Evolutionary conservation across 2,888 invertebrate genomes (phyloP).

Genomic region (Sinelater perroti): DNA sequence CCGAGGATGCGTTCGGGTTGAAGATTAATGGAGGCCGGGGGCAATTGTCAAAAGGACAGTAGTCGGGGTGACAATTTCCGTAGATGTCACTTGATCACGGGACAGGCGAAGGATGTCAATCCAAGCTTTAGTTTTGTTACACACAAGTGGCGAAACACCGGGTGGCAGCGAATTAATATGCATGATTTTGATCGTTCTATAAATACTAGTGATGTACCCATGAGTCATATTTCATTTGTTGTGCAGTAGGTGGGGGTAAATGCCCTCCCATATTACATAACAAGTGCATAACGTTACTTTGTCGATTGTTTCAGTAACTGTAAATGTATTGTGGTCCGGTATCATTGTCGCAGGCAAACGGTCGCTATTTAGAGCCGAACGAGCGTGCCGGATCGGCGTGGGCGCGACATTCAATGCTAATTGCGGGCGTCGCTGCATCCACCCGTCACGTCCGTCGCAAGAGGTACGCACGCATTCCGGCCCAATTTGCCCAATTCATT

Average conservation of each 20-base stretch:
- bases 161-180: conserved; percentile 9
- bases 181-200: conserved; percentile 36
- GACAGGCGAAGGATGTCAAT: neutral
- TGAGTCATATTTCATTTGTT: conserved; percentile 36
- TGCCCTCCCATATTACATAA: conserved; percentile 32
- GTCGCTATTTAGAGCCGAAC: no score
- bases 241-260: conserved; percentile 33
- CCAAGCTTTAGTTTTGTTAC: neutral
- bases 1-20: neutral
- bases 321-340: no score
- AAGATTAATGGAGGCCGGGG: neutral
- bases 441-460: conserved; percentile 12
- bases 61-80: conserved; percentile 2
- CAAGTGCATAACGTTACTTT: conserved; percentile 21
- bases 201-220: conserved; percentile 32
- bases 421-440: conserved; percentile 8
- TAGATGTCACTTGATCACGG: neutral
- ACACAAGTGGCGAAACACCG: no score
- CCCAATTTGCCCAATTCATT: conserved; percentile 25
- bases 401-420: no score
- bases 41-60: conserved; percentile 14
- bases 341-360: no score
- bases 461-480: conserved; percentile 2
- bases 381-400: no score
- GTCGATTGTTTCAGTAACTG: neutral